Evolutionary conservation across 1,140 invertebrate species (phyloP), one percentile per base, ranked within the genome.

Genomic region (Sitodiplosis mosellana): DNA sequence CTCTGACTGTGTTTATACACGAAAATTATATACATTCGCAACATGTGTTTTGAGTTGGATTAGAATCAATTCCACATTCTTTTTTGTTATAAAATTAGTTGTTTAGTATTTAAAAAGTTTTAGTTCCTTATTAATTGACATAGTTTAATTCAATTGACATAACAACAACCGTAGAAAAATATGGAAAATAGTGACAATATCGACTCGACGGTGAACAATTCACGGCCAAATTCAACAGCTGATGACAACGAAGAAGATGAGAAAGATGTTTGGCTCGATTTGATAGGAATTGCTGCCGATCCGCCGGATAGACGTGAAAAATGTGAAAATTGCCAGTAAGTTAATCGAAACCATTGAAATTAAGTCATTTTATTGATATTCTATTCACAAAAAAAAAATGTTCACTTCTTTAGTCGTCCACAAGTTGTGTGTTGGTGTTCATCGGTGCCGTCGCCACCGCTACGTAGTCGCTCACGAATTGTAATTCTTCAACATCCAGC

Each of bases 401-500:
- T 36, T 36, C 34, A 10, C 34, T 40, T 18, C 37, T 3, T 7
- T 6, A 43, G 41, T 17, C 41, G 90, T 54, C 90, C 90, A 11
- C 57, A 65, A n/a, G 74, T 71, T 38, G 89, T 92, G 27, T 95
- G 90, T 60, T 93, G 87, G 84, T 94, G 90, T 66, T 70, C 74
- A 20, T 83, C 77, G 40, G 64, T 93, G 48, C 86, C 87, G 12
- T 66, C 73, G 48, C 67, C 76, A 47, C 78, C 73, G 19, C 53
- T 92, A 7, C 58, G 64, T 42, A 77, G 82, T 10, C 62, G 69
- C 48, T 84, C 81, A 45, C 75, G 70, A 55, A 68, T 93, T 40
- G 77, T 90, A 50, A 73, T 94, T 49, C 68, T 95, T 2, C 89
- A 94, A 61, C 90, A 95, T 73, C 89, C 89, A 14, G 87, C 86